These are phyloP conservation scores for Heteractis magnifica DNA, from an alignment of 92 coral and sea anemone species.

Conservation along the genomic window DNA sequence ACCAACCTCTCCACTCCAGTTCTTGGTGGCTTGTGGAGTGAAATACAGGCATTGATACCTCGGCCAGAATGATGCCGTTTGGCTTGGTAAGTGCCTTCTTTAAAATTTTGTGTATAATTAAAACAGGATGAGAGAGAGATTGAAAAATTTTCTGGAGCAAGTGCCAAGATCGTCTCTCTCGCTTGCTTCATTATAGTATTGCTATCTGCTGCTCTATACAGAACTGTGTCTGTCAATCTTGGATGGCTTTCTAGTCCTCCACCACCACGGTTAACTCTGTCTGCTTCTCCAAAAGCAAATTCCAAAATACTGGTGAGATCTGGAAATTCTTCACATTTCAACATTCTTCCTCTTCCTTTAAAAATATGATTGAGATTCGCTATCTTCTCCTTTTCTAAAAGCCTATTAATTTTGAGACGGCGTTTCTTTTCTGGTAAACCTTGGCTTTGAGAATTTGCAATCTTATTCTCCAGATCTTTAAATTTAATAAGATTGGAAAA, in stretches of 20 bases:
- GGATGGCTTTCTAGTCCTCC: slow-evolving; percentile 71
- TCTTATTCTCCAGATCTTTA: slow-evolving; percentile 17
- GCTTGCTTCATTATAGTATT: slow-evolving; percentile 37
- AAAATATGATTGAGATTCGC: slow-evolving; percentile 53
- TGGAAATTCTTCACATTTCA: slow-evolving; percentile 60
- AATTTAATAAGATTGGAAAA: slow-evolving; percentile 18
- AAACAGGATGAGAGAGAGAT: slow-evolving; percentile 49
- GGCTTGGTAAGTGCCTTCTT: slow-evolving; percentile 47
- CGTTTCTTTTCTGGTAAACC: slow-evolving; percentile 22
- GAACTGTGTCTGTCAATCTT: slow-evolving; percentile 53
- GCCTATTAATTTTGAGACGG: slow-evolving; percentile 33
- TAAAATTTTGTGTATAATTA: slow-evolving; percentile 46
- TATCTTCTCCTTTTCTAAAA: slow-evolving; percentile 46
- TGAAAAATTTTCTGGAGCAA: slow-evolving; percentile 50
- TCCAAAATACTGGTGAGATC: slow-evolving; percentile 63
- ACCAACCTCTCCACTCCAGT: slow-evolving; percentile 63
- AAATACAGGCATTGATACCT: slow-evolving; percentile 54
- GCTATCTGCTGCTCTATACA: slow-evolving; percentile 51
- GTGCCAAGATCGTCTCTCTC: slow-evolving; percentile 39
- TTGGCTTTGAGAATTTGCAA: not conserved
- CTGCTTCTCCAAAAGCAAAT: slow-evolving; percentile 54
- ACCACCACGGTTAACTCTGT: slow-evolving; percentile 38
- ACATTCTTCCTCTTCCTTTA: slow-evolving; percentile 53
- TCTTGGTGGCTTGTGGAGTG: slow-evolving; percentile 65
- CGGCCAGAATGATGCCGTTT: slow-evolving; percentile 60